A percentile compares a stretch with the other conserved stretches of the same genome.
Conservation (phyloP, 2,113 vertebrate species). For the Perca fluviatilis region DNA sequence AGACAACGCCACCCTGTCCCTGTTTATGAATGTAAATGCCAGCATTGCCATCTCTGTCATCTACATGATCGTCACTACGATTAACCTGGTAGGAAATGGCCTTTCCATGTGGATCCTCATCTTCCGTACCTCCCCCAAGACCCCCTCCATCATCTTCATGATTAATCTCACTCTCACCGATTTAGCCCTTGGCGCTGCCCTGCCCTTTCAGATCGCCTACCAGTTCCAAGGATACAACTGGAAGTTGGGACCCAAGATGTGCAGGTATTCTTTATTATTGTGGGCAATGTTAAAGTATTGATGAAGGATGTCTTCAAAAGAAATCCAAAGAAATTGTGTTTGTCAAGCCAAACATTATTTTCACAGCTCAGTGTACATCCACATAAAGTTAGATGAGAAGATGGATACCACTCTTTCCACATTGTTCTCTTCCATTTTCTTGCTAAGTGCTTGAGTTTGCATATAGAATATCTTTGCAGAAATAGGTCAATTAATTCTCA, state of each 20-base stretch:
- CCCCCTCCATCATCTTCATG: slow-evolving; percentile 93
- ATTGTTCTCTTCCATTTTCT: no score
- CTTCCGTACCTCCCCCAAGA: slow-evolving; percentile 88
- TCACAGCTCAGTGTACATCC: background rate
- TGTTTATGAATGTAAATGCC: slow-evolving; percentile 82
- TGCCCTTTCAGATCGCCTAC: slow-evolving; percentile 94
- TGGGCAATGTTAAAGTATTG: background rate
- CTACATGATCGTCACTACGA: slow-evolving; percentile 85
- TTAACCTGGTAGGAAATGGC: slow-evolving; percentile 90
- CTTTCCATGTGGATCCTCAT: slow-evolving; percentile 91
- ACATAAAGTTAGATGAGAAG: background rate
- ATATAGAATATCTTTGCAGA: no score
- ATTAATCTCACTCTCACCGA: slow-evolving; percentile 94
- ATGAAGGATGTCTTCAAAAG: background rate
- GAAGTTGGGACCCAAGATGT: slow-evolving; percentile 84
- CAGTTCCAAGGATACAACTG: slow-evolving; percentile 87
- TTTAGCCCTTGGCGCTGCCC: slow-evolving; percentile 86
- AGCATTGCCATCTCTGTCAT: slow-evolving; percentile 81
- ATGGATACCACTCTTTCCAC: background rate
- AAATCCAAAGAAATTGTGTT: background rate
- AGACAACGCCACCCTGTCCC: slow-evolving; percentile 86
- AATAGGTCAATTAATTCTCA: no score
- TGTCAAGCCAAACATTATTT: background rate
- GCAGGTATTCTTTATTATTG: slow-evolving; percentile 78
- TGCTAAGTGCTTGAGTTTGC: no score